Conservation (phyloP, 2,113 vertebrate genomes). For the Pteropus alecto region DNA sequence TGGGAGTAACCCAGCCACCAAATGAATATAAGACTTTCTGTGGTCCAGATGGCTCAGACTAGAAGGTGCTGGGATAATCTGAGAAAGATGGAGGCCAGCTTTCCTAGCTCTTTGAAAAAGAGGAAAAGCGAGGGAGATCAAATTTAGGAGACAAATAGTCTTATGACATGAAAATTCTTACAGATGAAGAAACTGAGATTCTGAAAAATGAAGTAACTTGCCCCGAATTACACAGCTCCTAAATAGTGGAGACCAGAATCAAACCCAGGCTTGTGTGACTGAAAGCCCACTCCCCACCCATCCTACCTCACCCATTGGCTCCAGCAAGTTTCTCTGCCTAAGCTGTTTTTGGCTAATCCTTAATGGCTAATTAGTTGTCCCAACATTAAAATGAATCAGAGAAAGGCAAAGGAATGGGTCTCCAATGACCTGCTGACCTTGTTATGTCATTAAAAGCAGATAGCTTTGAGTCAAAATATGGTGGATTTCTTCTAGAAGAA, state of each 20-base stretch:
- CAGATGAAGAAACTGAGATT: conserved; percentile 38
- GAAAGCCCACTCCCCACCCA: not conserved
- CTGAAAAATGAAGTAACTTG: not conserved
- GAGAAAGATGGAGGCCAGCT: not conserved
- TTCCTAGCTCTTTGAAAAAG: conserved; percentile 8
- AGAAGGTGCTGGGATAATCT: not conserved
- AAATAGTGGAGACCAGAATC: not conserved
- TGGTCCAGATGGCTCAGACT: not conserved
- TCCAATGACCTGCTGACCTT: conserved; percentile 73
- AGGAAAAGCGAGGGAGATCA: not conserved
- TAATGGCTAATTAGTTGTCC: conserved; percentile 68
- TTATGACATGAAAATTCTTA: not conserved
- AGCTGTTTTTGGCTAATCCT: conserved; percentile 62
- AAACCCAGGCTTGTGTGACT: conserved; percentile 1
- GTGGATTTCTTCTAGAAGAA: conserved; percentile 24
- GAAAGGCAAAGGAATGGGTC: conserved; percentile 61
- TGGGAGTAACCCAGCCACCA: not conserved
- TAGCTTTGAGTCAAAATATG: conserved; percentile 57
- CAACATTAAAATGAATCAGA: conserved; percentile 69
- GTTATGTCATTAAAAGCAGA: conserved; percentile 63
- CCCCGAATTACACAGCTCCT: not conserved
- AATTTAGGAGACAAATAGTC: not conserved
- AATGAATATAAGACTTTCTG: not conserved
- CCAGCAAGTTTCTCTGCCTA: conserved; percentile 43
- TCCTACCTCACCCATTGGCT: not conserved